phyloP scores from a whole-genome alignment of 2,113 vertebrate species.

The Colossoma macropomum region DNA sequence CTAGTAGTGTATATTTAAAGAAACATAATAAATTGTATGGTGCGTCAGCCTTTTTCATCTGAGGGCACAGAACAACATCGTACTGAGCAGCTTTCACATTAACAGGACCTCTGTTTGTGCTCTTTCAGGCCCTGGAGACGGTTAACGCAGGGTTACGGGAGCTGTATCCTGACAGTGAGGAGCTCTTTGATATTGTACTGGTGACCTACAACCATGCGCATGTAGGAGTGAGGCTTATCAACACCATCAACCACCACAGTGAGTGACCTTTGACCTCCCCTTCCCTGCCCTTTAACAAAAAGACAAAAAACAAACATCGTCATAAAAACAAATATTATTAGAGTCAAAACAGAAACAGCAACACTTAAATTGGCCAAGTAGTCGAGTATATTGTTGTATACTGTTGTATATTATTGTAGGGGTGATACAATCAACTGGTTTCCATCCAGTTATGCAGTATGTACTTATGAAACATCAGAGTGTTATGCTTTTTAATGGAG shows the following conservation, averaged over 20 bases:
- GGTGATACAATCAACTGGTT: not conserved
- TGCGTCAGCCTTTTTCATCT: too few relatives aligned
- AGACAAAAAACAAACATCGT: not conserved
- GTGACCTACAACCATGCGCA: conserved; percentile 98
- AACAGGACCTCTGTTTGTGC: not conserved
- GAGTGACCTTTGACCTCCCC: conserved; percentile 59
- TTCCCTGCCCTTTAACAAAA: not conserved
- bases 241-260: conserved; percentile 99
- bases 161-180: conserved; percentile 92
- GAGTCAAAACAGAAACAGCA: too few relatives aligned
- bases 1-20: too few relatives aligned
- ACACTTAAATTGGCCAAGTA: not conserved
- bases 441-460: not conserved
- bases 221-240: conserved; percentile 94
- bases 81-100: not conserved
- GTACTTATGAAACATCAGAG: not conserved
- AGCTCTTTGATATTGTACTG: conserved; percentile 94
- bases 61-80: not conserved
- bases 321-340: not conserved
- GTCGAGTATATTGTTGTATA: not conserved
- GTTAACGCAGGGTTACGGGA: conserved; percentile 87
- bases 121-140: conserved; percentile 86
- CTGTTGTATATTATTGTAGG: not conserved
- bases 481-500: not conserved
- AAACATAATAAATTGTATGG: too few relatives aligned